phyloP scores from a whole-genome alignment of 2,888 invertebrate genomes.

The Clitarchus hookeri region DNA sequence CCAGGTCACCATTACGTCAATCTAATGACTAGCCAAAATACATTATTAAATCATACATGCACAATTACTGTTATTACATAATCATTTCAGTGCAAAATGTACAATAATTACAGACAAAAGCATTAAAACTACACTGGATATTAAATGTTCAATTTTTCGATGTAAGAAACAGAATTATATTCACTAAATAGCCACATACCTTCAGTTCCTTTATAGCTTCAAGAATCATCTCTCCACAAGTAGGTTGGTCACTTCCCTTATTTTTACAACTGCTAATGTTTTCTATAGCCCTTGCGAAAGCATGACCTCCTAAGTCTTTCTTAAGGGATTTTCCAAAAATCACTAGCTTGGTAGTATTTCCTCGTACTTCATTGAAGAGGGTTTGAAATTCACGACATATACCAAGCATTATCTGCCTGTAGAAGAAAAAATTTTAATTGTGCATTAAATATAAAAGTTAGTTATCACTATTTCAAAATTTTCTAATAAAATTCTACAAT shows the following conservation, averaged over 20 bases:
- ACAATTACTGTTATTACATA: too few species aligned
- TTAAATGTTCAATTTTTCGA: too few species aligned
- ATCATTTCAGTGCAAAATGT: too few species aligned
- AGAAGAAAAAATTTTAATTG: constrained; percentile 44
- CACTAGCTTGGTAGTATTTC: constrained; percentile 77
- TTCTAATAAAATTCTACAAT: too few species aligned
- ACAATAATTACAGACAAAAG: too few species aligned
- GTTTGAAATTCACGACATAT: constrained; percentile 80
- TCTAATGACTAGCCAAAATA: too few species aligned
- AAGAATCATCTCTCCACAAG: constrained; percentile 27
- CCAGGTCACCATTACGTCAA: too few species aligned
- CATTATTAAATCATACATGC: too few species aligned
- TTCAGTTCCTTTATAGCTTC: constrained; percentile 38
- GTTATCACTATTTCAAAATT: too few species aligned
- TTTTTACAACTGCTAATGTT: constrained; percentile 52
- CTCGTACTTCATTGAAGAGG: constrained; percentile 77
- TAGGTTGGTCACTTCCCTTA: not conserved
- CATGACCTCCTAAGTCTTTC: constrained; percentile 67
- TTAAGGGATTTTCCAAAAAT: constrained; percentile 79
- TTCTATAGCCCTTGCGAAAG: not conserved
- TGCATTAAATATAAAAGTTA: constrained; percentile 10
- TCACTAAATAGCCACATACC: constrained; percentile 25
- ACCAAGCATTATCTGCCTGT: constrained; percentile 61
- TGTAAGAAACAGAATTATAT: too few species aligned
- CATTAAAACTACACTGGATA: too few species aligned